Evolutionary conservation across 2,113 vertebrate species (phyloP).

Genomic region (Tenebrosternarchus preto): DNA sequence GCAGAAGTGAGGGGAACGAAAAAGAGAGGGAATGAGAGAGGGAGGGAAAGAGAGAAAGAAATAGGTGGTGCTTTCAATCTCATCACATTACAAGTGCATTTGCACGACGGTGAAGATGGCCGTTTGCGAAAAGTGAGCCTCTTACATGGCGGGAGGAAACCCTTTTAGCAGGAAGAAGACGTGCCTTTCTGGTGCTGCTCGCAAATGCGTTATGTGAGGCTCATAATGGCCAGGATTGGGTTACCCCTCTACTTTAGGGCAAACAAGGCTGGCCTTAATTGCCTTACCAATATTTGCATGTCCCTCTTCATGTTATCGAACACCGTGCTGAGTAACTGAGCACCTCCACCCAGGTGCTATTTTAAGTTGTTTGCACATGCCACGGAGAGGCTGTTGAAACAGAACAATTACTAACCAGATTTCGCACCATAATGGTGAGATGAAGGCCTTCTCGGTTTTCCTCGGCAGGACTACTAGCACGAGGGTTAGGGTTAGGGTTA

Average conservation of each 20-base stretch:
- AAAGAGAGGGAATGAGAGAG: conserved; percentile 46
- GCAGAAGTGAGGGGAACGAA: conserved; percentile 47
- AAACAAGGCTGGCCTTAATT: conserved; percentile 74
- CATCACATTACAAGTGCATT: conserved; percentile 66
- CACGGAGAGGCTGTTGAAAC: conserved; percentile 59
- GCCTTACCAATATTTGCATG: conserved; percentile 78
- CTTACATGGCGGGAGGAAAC: conserved; percentile 59
- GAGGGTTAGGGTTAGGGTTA: too few species aligned
- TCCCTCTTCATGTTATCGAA: conserved; percentile 73
- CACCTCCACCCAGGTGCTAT: conserved; percentile 58
- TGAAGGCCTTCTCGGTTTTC: conserved; percentile 58
- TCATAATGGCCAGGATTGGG: conserved; percentile 74
- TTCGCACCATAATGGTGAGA: conserved; percentile 65
- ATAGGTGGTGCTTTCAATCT: conserved; percentile 62
- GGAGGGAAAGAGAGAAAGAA: conserved; percentile 40
- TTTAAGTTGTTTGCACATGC: conserved; percentile 73
- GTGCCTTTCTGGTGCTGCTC: conserved; percentile 61
- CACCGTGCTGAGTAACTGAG: conserved; percentile 72
- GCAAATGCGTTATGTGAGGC: conserved; percentile 62
- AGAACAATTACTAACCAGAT: conserved; percentile 69
- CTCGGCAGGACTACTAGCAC: conserved; percentile 30
- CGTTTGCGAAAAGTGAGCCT: conserved; percentile 69
- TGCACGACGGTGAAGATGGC: conserved; percentile 62
- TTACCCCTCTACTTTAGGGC: conserved; percentile 74
- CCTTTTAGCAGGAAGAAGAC: conserved; percentile 72